Evolutionary conservation across 1,140 invertebrate genomes (phyloP), one percentile per base, ranked within the genome.

Genomic region (Rhizoglyphus robini): DNA sequence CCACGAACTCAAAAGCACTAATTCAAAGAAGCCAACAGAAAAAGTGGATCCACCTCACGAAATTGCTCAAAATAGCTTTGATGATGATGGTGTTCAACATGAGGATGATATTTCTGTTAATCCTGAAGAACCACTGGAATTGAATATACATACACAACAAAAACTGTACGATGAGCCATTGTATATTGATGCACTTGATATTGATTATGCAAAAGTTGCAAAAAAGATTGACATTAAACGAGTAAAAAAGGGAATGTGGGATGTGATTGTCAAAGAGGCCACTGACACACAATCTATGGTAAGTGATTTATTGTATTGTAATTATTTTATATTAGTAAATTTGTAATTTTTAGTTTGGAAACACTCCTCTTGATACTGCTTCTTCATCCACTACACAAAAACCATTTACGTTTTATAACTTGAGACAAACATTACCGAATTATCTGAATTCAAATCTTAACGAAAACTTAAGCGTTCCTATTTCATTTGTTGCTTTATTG

Each of bases 161-260:
- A 82, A 82, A 76, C 72, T 84, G 2, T 76, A 84, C 1, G 75
- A 79, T 15, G 76, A 78, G 20, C 83, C 83, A 3, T 70, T 69
- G 18, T 68, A 78, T 83, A 80, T 86, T 41, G 78, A 80, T 3
- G 83, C 84, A 75, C 81, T 83, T 66, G 80, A 82, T 68, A 84
- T 88, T 64, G 79, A 80, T 1, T 89, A 87, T 73, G 84, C 86
- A 13, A 81, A 83, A 74, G 79, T 81, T 68, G 85, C 87, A 0
- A 89, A 89, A 70, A 87, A 84, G 71, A 80, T 89, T 8, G 85
- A 90, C 71, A 87, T 90, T 79, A 84, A 83, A 68, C 82, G 83
- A 71, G 71, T 90, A 11, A 89, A 89, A 72, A 74, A 77, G 36
- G 78, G 79, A 3, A 84, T 88, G 62, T 88, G 86, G 86, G 79